Conservation (phyloP, 2,797 vertebrate species). For the Mareca penelope region DNA sequence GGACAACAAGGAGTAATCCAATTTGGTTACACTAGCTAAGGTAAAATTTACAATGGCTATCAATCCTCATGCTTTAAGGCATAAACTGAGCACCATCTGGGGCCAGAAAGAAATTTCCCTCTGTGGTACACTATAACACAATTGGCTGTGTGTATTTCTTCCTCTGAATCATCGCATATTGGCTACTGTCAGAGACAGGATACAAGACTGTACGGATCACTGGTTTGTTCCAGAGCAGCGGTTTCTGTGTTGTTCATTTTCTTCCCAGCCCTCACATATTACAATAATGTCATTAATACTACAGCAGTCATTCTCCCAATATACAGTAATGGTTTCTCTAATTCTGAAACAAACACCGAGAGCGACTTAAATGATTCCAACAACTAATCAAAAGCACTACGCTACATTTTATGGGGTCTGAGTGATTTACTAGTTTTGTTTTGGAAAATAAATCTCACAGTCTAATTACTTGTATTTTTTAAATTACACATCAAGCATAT, state of each 20-base stretch:
- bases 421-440: conserved; percentile 50
- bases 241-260: conserved; percentile 51
- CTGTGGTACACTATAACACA: conserved; percentile 52
- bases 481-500: conserved; percentile 42
- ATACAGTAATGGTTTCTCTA: conserved; percentile 66
- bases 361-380: conserved; percentile 44
- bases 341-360: conserved; percentile 43
- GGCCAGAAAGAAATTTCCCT: conserved; percentile 45
- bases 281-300: conserved; percentile 71
- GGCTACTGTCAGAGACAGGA: conserved; percentile 55
- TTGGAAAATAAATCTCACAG: background rate
- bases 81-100: conserved; percentile 64
- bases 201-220: conserved; percentile 34
- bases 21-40: conserved; percentile 61
- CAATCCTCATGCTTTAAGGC: conserved; percentile 64
- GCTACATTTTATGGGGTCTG: conserved; percentile 11
- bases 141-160: conserved; percentile 37
- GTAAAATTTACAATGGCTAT: conserved; percentile 66
- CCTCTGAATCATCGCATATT: conserved; percentile 52
- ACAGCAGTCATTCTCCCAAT: conserved; percentile 60
- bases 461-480: conserved; percentile 59
- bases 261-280: conserved; percentile 60
- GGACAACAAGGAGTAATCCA: conserved; percentile 58
- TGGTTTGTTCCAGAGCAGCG: conserved; percentile 45
- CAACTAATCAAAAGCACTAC: conserved; percentile 24